Evolutionary conservation across 2,113 vertebrate species (phyloP).

Genomic region (Acanthisitta chloris): DNA sequence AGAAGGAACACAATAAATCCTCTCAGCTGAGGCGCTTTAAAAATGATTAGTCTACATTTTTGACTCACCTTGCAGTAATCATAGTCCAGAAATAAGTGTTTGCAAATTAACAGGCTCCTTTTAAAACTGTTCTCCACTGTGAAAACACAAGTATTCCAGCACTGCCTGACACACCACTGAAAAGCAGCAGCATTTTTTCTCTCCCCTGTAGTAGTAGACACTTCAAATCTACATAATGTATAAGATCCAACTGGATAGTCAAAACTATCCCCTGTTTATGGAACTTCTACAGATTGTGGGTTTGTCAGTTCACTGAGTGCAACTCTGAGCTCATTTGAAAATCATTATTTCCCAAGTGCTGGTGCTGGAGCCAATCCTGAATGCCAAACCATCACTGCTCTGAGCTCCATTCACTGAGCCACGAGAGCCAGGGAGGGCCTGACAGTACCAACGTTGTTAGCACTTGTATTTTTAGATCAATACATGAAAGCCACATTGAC

Average conservation of each 20-base stretch:
- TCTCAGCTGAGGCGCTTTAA: not conserved
- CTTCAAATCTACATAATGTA: not conserved
- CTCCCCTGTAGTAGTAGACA: not conserved
- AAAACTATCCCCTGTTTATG: not conserved
- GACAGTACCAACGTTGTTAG: constrained; percentile 32
- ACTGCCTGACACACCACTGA: not conserved
- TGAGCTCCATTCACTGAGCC: not conserved
- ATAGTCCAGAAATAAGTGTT: not conserved
- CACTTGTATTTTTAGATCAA: constrained; percentile 54
- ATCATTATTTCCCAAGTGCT: not conserved
- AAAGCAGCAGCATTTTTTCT: not conserved
- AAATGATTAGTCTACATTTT: not conserved
- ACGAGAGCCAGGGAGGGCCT: constrained; percentile 1
- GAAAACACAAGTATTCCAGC: not conserved
- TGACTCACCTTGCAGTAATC: not conserved
- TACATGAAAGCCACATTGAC: constrained; percentile 54
- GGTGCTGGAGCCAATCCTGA: not conserved
- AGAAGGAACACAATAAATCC: not conserved
- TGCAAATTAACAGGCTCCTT: not conserved
- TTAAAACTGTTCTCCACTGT: not conserved
- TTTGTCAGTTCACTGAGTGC: not conserved
- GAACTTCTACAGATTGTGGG: not conserved
- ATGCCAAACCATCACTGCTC: not conserved
- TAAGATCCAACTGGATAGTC: not conserved
- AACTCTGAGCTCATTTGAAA: constrained; percentile 13